A percentile compares a stretch with the other conserved stretches of the same genome.
These are phyloP conservation scores for Tamandua tetradactyla DNA, from an alignment of 2,797 vertebrate genomes.

Conservation along the genomic window DNA sequence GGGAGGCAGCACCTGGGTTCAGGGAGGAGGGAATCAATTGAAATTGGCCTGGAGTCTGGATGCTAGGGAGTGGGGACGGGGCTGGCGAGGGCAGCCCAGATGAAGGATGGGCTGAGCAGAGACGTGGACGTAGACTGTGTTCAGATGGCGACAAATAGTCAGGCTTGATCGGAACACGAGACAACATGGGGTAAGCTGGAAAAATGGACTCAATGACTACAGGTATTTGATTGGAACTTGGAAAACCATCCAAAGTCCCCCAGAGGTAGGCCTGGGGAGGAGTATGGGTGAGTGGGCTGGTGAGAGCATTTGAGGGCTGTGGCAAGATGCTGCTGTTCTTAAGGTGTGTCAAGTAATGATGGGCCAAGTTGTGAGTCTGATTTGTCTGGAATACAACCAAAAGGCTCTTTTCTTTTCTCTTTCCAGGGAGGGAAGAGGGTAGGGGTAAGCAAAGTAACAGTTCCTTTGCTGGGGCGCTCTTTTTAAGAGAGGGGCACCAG, in stretches of 20 bases:
- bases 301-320: fast-evolving
- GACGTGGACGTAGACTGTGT: fast-evolving
- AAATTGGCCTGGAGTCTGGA: background rate
- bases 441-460: background rate
- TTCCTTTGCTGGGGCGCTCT: too few species aligned
- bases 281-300: fast-evolving
- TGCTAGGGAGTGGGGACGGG: background rate
- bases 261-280: background rate
- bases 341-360: background rate
- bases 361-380: background rate
- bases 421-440: background rate
- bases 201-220: background rate
- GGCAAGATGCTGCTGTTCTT: too few species aligned
- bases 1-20: background rate
- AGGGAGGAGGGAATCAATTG: fast-evolving
- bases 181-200: background rate
- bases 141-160: background rate
- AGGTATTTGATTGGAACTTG: background rate
- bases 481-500: background rate
- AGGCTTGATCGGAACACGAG: background rate
- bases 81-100: background rate
- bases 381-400: fast-evolving
- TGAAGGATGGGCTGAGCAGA: background rate
- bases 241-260: background rate
- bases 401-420: background rate